A percentile compares a stretch with the other conserved stretches of the same genome.
Conservation (phyloP, 2,888 invertebrate genomes). For the Drosophila fungiperda region DNA sequence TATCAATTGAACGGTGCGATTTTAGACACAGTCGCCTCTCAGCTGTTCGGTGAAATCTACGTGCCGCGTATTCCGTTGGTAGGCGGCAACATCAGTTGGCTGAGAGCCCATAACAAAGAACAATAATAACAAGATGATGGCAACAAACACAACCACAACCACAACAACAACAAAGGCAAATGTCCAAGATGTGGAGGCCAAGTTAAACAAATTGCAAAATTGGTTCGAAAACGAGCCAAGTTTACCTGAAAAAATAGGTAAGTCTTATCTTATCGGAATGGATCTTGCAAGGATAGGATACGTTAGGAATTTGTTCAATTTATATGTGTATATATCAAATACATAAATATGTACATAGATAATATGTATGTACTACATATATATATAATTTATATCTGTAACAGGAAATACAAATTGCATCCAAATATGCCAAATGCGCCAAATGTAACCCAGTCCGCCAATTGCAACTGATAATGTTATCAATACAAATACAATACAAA, state of each 20-base stretch:
- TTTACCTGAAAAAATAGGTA: constrained; percentile 76
- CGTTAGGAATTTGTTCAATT: constrained; percentile 15
- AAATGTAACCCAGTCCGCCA: not conserved
- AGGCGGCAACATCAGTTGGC: constrained; percentile 5
- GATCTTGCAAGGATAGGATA: constrained; percentile 20
- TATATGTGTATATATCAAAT: not conserved
- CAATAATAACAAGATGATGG: constrained; percentile 14
- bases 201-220: constrained; percentile 56
- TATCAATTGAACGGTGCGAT: constrained; percentile 61
- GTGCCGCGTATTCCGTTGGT: constrained; percentile 22
- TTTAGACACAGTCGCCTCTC: constrained; percentile 31
- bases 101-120: constrained; percentile 1
- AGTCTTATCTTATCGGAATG: constrained; percentile 13
- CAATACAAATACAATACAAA: constrained; percentile 7
- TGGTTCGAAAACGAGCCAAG: constrained; percentile 76
- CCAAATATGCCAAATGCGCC: constrained; percentile 4
- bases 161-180: constrained; percentile 5
- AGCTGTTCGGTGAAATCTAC: constrained; percentile 39
- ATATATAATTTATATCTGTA: not conserved
- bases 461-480: constrained; percentile 38
- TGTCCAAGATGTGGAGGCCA: constrained; percentile 41
- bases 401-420: not conserved
- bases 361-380: not conserved
- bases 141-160: constrained; percentile 11
- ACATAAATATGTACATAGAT: not conserved